phyloP scores from a whole-genome alignment of 1,140 invertebrate genomes.

The Aethina tumida region DNA sequence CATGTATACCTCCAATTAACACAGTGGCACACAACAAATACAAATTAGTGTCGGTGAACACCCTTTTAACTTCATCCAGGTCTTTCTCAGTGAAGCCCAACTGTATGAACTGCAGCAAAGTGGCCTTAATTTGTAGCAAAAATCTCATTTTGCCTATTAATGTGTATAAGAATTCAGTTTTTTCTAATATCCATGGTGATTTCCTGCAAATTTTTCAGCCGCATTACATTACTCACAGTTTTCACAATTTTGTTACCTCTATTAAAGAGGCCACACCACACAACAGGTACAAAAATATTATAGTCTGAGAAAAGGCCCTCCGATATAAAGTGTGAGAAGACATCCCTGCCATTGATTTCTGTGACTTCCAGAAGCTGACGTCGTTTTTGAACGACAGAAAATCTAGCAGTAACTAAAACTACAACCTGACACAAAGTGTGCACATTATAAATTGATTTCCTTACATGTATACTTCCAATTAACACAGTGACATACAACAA shows the following conservation, averaged over 20 bases:
- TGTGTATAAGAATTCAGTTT: too few relatives aligned
- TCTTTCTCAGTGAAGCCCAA: slow-evolving; percentile 90
- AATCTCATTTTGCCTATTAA: slow-evolving; percentile 62
- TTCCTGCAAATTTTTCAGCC: too few relatives aligned
- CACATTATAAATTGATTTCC: slow-evolving; percentile 27
- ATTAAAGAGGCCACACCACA: slow-evolving; percentile 87
- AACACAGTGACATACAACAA: slow-evolving; percentile 79
- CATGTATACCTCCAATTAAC: slow-evolving; percentile 85
- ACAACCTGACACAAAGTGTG: slow-evolving; percentile 2
- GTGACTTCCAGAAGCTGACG: slow-evolving; percentile 84
- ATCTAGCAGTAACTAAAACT: slow-evolving; percentile 82
- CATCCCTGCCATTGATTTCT: slow-evolving; percentile 75
- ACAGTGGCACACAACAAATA: slow-evolving; percentile 89
- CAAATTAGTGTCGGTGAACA: slow-evolving; percentile 93
- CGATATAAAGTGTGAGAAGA: slow-evolving; percentile 81
- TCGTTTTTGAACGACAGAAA: slow-evolving; percentile 97
- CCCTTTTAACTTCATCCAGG: slow-evolving; percentile 91
- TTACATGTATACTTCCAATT: slow-evolving; percentile 86
- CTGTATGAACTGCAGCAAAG: slow-evolving; percentile 59
- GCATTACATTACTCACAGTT: too few relatives aligned
- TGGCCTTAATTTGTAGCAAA: slow-evolving; percentile 68
- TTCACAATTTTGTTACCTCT: too few relatives aligned
- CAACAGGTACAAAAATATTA: slow-evolving; percentile 86
- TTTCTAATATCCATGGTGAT: too few relatives aligned
- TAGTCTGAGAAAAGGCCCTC: slow-evolving; percentile 81